Base-by-base conservation (phyloP, 2,113 vertebrate genomes). In the Cephalopholis sonnerati region DNA sequence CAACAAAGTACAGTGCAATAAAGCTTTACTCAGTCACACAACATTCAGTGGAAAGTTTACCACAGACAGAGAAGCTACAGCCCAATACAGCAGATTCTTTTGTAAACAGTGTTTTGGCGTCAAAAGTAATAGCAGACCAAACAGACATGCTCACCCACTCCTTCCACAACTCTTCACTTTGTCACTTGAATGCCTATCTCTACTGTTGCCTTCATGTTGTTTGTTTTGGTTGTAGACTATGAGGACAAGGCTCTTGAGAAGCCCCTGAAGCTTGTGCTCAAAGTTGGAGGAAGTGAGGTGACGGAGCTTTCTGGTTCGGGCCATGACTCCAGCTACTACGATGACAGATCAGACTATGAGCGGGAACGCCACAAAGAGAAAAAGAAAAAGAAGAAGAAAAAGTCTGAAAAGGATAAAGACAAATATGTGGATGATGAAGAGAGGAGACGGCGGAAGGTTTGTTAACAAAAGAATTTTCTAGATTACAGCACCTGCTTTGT, bases 361-460 rank as follows among this genome's bases (percentile, higher is more conserved):
- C 95, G 97, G 41, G 98, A 99, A 74, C 94, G 97, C 0, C 98
- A 99, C 91, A 97, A 96, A 86, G 98, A 99, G 18, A 99, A 98
- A 59, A 99, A 99, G 86, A 99, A 99, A 75, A 99, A 99, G 15
- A 99, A 99, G 81, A 99, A 99, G 77, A 99, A 99, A 24, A 99
- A 99, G 68, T 96, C 97, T 0, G 98, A 99, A 71, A 98, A 98
- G 70, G 98, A 99, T 39, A 98, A 97, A 92, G 97, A 98, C 87
- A 98, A 98, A 51, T 97, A 97, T 65, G 89, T 96, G 15, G 97
- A 98, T 61, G 98, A 99, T 3, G 97, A 98, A 0, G 98, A 99
- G 73, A 95, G 98, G 82, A 96, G 97, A 62, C 96, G 97, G 27
- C 93, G 98, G 50, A 99, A 98, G 95, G 98, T 97, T 85, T 74